Conservation (phyloP, 2,113 vertebrate species). For the Sakesphorus luctuosus region DNA sequence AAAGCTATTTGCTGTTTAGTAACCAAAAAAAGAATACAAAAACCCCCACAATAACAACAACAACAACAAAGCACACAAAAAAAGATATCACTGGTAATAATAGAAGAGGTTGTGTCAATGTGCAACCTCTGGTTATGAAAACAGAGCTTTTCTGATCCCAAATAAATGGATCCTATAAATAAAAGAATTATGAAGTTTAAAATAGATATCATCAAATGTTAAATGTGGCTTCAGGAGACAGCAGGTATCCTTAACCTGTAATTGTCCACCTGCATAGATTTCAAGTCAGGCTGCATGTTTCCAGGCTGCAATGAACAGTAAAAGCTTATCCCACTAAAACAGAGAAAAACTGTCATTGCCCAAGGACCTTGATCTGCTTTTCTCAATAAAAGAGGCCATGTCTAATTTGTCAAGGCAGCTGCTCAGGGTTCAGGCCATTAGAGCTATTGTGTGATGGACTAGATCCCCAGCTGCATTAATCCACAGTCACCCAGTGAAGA, state of each 20-base stretch:
- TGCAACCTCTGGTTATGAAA: background rate
- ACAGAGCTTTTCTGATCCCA: background rate
- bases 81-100: background rate
- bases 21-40: background rate
- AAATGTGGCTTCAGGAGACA: background rate
- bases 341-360: constrained; percentile 7
- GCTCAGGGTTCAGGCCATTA: background rate
- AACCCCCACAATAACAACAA: too few species aligned
- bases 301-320: background rate
- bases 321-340: background rate
- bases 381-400: constrained; percentile 2
- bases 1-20: background rate
- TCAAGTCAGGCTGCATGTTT: constrained; percentile 1
- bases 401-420: constrained; percentile 55
- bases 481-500: background rate
- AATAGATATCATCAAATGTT: background rate
- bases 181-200: background rate
- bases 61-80: background rate
- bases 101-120: background rate
- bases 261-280: background rate
- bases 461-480: background rate
- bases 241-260: constrained; percentile 26
- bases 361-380: constrained; percentile 23
- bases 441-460: background rate
- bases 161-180: background rate